Evolutionary conservation across 2,797 vertebrate genomes (phyloP), one percentile per base, ranked within the genome.

Genomic region (Gouania willdenowi): DNA sequence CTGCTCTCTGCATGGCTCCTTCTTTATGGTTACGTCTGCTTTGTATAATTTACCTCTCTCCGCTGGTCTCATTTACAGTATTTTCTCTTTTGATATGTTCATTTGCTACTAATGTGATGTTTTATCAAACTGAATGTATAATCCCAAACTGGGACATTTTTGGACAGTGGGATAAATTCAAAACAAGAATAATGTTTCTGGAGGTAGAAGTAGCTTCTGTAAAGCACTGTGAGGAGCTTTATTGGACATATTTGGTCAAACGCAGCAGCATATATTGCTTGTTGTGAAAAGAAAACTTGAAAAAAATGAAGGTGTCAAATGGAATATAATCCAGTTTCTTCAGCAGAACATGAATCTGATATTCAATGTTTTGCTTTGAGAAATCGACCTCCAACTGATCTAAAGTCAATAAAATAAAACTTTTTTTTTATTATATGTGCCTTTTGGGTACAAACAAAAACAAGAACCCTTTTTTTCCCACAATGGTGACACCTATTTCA

Each of bases 211-310:
- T 22, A 51, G 19, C 7, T 14, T 22, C 11, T 6, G 9, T 5
- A 24, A 44, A 39, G 13, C 2, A 12, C 19, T 52, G n/a, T 41
- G 56, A 21, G 58, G 48, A 23, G 28, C 44, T 15, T 65, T 32
- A 62, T 70, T 65, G 58, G 50, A 59, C 56, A 53, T 41, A 48
- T n/a, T n/a, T 70, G 54, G 77, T 73, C 46, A 37, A 51, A 41
- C 26, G 26, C 28, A 6, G 26, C 11, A 28, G 26, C 38, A 24
- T 41, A 49, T 6, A 29, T 48, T 19, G n/a, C n/a, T 2, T 2
- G 40, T 34, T 31, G 35, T 51, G 66, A 55, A 14, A 20, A 2
- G 20, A 6, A 5, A 20, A 64, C 41, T 41, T 25, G 27, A 52
- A 41, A 34, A 57, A n/a, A n/a, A n/a, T n/a, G n/a, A n/a, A n/a